Percentiles rank a stretch among this genome's conserved stretches.
phyloP scores from a whole-genome alignment of 1,140 invertebrate species.

The Theocolax elegans region DNA sequence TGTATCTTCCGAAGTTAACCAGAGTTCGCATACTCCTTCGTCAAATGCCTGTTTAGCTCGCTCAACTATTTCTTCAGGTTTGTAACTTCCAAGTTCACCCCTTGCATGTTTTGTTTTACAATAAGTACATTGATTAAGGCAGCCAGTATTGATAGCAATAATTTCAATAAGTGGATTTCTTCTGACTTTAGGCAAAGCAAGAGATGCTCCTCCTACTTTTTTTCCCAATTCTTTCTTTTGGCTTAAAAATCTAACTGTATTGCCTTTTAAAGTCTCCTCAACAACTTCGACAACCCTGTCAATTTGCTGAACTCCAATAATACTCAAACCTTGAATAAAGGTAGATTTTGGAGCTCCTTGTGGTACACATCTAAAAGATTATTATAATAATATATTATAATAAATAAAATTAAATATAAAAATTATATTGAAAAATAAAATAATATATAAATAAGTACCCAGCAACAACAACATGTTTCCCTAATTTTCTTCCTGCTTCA shows the following conservation, averaged over 20 bases:
- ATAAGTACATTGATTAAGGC: conserved; percentile 98
- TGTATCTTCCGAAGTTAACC: conserved; percentile 98
- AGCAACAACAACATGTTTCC: conserved; percentile 91
- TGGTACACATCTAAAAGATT: conserved; percentile 78
- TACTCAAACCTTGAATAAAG: conserved; percentile 85
- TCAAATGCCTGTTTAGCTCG: conserved; percentile 85
- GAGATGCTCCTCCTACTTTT: conserved; percentile 86
- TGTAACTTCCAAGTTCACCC: conserved; percentile 95
- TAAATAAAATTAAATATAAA: background rate
- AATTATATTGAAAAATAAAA: background rate
- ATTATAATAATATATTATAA: background rate
- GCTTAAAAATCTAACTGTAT: conserved; percentile 84
- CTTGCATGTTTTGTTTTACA: conserved; percentile 98
- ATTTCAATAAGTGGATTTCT: conserved; percentile 98
- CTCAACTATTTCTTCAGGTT: conserved; percentile 83
- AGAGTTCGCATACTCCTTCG: conserved; percentile 97
- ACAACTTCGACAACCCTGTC: conserved; percentile 99
- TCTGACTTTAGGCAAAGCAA: conserved; percentile 92
- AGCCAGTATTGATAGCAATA: conserved; percentile 97
- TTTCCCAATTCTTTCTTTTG: conserved; percentile 84
- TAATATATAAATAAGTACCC: conserved; percentile 74
- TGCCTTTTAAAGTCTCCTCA: conserved; percentile 95
- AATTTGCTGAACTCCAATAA: conserved; percentile 98
- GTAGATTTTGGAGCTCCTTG: conserved; percentile 83
- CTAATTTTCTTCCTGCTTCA: conserved; percentile 76